Base-by-base conservation (phyloP, 2,797 vertebrate genomes). In the Sarcoramphus papa region DNA sequence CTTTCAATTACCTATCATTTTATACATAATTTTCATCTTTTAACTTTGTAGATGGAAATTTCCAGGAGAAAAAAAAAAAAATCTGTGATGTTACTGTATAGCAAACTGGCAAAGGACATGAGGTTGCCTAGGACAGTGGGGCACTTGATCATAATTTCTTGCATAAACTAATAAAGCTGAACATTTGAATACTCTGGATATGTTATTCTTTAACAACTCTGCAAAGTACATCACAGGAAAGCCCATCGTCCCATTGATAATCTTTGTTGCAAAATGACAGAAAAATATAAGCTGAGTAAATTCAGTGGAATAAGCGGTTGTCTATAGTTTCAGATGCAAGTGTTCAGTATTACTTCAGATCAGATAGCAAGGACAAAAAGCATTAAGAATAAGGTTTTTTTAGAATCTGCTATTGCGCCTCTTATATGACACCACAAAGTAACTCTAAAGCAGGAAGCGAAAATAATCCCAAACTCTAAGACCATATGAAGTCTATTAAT, bases 241-340 rank as follows among this genome's bases (percentile, higher is more conserved):
- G 33, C 6, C 25, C 15, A 15, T 3, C 3, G 4, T 10, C 51
- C n/a, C 13, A 2, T 18, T 37, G 41, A 54, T 10, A 54, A 2
- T 47, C 33, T 70, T 65, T 37, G 13, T 9, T 65, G n/a, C 16
- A 48, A 65, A 77, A 25, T 6, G 8, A 65, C 10, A 31, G 54
- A 60, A 87, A 91, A 81, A 60, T 5, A 15, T 9, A 37, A 47
- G 14, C 11, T 15, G 14, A 59, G 48, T 41, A 56, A 77, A 64
- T 31, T 60, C 51, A 68, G 45, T 17, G 24, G 35, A 57, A 31
- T 21, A 45, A 57, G 27, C 0, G 3, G 31, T 20, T 43, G 21
- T 33, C 40, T n/a, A 5, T 2, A 62, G 19, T 35, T 75, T 70
- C 23, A 72, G n/a, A 73, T 31, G 6, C 9, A 83, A 64, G 21